phyloP scores from a whole-genome alignment of 2,888 invertebrate genomes.

The Sinelater perroti region DNA sequence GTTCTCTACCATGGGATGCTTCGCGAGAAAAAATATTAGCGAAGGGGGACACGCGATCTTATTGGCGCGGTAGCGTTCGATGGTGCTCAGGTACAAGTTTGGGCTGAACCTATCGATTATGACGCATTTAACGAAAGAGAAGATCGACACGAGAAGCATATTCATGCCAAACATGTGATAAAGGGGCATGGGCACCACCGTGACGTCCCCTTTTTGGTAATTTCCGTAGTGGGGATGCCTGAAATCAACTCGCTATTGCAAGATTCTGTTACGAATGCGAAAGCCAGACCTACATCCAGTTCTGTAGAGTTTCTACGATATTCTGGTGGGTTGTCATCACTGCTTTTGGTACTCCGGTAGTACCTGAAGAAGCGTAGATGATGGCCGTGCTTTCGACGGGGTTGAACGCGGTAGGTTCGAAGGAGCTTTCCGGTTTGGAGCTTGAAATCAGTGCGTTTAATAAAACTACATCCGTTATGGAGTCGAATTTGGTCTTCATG shows the following conservation, averaged over 20 bases:
- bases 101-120: constrained; percentile 70
- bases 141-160: not conserved
- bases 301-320: constrained; percentile 18
- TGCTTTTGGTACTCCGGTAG: constrained; percentile 74
- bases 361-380: constrained; percentile 72
- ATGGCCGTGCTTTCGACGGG: constrained; percentile 41
- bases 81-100: constrained; percentile 69
- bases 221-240: not conserved
- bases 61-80: constrained; percentile 64
- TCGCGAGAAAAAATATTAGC: constrained; percentile 62
- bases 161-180: constrained; percentile 83
- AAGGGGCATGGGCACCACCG: constrained; percentile 72
- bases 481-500: no score
- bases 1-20: constrained; percentile 59
- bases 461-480: no score
- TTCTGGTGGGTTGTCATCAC: constrained; percentile 71
- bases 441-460: no score
- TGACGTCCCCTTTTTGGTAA: constrained; percentile 47
- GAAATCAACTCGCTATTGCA: not conserved
- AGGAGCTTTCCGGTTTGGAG: no score
- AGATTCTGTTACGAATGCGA: not conserved
- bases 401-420: not conserved
- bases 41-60: constrained; percentile 62
- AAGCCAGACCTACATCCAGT: not conserved
- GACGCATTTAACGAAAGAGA: not conserved